phyloP scores from a whole-genome alignment of 2,113 vertebrate species.

The Shinisaurus crocodilurus region DNA sequence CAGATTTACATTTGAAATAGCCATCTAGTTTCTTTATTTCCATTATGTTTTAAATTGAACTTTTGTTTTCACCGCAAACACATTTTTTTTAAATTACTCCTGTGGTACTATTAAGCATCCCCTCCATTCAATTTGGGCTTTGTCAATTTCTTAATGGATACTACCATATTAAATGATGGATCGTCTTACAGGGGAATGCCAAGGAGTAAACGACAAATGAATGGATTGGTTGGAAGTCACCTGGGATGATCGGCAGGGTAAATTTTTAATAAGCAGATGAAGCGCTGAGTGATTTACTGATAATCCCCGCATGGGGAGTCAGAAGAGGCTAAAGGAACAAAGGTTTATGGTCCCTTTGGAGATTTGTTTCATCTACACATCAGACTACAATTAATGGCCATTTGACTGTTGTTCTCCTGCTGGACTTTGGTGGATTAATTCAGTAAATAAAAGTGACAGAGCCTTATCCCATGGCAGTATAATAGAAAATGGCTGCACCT shows the following conservation, averaged over 20 bases:
- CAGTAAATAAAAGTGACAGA: slow-evolving; percentile 88
- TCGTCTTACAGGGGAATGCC: slow-evolving; percentile 23
- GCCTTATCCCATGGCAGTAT: slow-evolving; percentile 75
- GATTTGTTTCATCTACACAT: slow-evolving; percentile 85
- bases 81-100: neutral
- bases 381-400: slow-evolving; percentile 85
- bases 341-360: slow-evolving; percentile 83
- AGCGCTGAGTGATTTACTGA: slow-evolving; percentile 75
- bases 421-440: slow-evolving; percentile 87
- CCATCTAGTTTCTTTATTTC: neutral
- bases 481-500: slow-evolving; percentile 80
- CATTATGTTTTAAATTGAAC: slow-evolving; percentile 13
- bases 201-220: neutral
- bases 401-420: slow-evolving; percentile 85
- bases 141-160: slow-evolving; percentile 10
- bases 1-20: neutral
- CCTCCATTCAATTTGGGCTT: slow-evolving; percentile 9
- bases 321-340: slow-evolving; percentile 80
- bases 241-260: slow-evolving; percentile 66
- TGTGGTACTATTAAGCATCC: neutral
- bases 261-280: slow-evolving; percentile 80
- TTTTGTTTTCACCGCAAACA: neutral
- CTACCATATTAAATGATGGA: neutral
- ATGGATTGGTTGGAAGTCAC: slow-evolving; percentile 47
- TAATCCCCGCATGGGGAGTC: slow-evolving; percentile 70